Conservation (phyloP, 2,113 vertebrate species). For the Salvelinus alpinus region DNA sequence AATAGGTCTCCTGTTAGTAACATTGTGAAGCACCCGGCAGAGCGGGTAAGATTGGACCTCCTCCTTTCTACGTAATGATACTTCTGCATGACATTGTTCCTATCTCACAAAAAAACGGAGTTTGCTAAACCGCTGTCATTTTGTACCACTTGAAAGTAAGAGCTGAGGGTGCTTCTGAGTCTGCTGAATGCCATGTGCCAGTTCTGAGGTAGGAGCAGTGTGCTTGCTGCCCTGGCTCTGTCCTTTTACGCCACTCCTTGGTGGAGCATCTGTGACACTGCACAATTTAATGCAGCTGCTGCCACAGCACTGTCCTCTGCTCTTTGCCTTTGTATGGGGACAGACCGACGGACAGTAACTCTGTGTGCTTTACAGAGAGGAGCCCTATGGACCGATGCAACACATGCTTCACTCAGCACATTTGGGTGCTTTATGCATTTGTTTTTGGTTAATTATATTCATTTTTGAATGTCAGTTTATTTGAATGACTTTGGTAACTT, state of each 20-base stretch:
- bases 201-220: background rate
- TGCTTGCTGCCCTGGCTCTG: slow-evolving; percentile 30
- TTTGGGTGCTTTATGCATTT: slow-evolving; percentile 10
- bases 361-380: slow-evolving; percentile 31
- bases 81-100: slow-evolving; percentile 61
- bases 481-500: slow-evolving; percentile 15
- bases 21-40: slow-evolving; percentile 38
- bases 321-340: slow-evolving; percentile 38
- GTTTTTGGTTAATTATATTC: slow-evolving; percentile 4
- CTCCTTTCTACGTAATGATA: slow-evolving; percentile 44
- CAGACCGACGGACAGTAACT: background rate
- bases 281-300: slow-evolving; percentile 62
- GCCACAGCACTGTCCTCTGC: slow-evolving; percentile 47
- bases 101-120: slow-evolving; percentile 41
- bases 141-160: slow-evolving; percentile 39
- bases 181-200: slow-evolving; percentile 50
- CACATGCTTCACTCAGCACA: slow-evolving; percentile 37
- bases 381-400: slow-evolving; percentile 11
- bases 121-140: slow-evolving; percentile 19
- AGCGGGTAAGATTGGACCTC: slow-evolving; percentile 47
- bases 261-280: slow-evolving; percentile 48
- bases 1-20: slow-evolving; percentile 42
- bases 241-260: slow-evolving; percentile 52
- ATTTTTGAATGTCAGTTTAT: slow-evolving; percentile 19
- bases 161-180: slow-evolving; percentile 46